phyloP scores from a whole-genome alignment of 2,113 vertebrate genomes.

The Myiopsitta monachus region DNA sequence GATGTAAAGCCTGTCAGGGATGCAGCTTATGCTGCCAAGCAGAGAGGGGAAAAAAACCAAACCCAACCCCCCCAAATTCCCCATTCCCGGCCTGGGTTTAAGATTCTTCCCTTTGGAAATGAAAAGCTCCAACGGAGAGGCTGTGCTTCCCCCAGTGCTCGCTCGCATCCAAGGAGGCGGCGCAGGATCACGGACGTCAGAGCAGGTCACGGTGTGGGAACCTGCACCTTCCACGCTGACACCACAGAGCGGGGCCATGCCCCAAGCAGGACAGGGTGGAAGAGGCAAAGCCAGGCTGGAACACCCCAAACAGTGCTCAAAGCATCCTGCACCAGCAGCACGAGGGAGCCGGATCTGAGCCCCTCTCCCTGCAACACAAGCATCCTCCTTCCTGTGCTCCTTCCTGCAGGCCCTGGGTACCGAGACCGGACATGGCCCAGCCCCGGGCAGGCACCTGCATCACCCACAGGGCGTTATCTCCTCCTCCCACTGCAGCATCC shows the following conservation, averaged over 20 bases:
- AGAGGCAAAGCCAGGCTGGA: background rate
- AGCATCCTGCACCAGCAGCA: background rate
- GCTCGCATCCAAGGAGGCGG: background rate
- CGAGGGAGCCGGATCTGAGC: background rate
- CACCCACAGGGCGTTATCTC: background rate
- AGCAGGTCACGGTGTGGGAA: fast-evolving
- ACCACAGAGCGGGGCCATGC: fast-evolving
- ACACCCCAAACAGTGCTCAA: background rate
- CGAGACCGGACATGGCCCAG: fast-evolving
- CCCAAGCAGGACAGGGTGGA: background rate
- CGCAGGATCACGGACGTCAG: fast-evolving
- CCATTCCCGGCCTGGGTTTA: background rate
- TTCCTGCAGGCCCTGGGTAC: fast-evolving
- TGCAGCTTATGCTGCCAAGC: constrained; percentile 58
- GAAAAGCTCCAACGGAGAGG: fast-evolving
- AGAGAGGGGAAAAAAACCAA: background rate
- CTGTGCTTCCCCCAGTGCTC: background rate
- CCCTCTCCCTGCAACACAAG: fast-evolving
- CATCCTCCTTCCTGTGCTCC: too few species aligned
- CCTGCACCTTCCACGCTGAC: background rate
- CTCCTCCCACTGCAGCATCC: background rate
- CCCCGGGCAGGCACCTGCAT: background rate
- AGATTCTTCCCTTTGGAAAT: background rate
- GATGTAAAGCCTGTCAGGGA: constrained; percentile 51
- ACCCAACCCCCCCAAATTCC: background rate